phyloP scores from a whole-genome alignment of 2,888 invertebrate species.

The Ptilodon capucinus region DNA sequence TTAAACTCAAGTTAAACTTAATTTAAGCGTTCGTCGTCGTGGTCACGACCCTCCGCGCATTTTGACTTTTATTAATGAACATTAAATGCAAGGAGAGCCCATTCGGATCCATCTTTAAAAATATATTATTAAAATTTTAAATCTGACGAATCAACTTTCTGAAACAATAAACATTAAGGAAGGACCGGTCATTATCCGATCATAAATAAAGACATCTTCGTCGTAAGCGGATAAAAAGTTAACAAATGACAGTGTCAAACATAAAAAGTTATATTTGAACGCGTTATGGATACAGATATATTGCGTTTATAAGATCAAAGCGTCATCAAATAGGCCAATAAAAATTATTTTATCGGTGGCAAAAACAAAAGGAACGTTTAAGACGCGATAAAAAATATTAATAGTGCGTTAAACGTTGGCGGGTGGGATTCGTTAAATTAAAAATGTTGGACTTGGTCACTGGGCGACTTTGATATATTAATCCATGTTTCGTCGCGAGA shows the following conservation, averaged over 20 bases:
- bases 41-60: conserved; percentile 21
- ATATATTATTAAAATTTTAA: conserved; percentile 36
- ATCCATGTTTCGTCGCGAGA: conserved; percentile 62
- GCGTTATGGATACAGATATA: conserved; percentile 36
- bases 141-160: conserved; percentile 42
- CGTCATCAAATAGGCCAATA: conserved; percentile 41
- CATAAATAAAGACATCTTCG: conserved; percentile 39
- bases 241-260: conserved; percentile 35
- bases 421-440: conserved; percentile 50
- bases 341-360: conserved; percentile 61
- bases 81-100: conserved; percentile 51
- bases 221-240: conserved; percentile 34
- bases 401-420: conserved; percentile 64
- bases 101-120: conserved; percentile 29
- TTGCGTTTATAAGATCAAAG: conserved; percentile 48
- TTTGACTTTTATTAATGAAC: conserved; percentile 58
- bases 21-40: conserved; percentile 10
- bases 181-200: conserved; percentile 41
- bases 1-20: conserved; percentile 13
- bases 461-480: conserved; percentile 58
- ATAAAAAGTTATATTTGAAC: conserved; percentile 36
- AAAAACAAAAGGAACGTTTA: conserved; percentile 73
- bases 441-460: conserved; percentile 35
- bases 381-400: conserved; percentile 70
- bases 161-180: conserved; percentile 58